These are phyloP conservation scores for Onthophagus taurus DNA, from an alignment of 1,140 invertebrate genomes.

Conservation along the genomic window DNA sequence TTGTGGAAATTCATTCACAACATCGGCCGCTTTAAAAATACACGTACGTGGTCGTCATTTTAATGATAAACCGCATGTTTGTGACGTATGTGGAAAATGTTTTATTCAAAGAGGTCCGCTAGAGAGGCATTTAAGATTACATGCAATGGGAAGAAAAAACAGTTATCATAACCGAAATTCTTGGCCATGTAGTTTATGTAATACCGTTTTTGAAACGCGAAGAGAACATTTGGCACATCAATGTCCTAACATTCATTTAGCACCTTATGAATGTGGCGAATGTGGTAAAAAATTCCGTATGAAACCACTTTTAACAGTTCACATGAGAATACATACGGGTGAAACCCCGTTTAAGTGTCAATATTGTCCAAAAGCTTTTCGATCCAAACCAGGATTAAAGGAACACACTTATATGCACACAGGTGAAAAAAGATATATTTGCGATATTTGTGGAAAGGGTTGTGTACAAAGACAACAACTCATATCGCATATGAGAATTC, in stretches of 20 bases:
- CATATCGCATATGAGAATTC: slow-evolving; percentile 36
- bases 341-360: slow-evolving; percentile 66
- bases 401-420: no score
- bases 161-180: slow-evolving; percentile 33
- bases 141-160: no score
- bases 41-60: slow-evolving; percentile 64
- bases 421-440: no score
- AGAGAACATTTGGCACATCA: no score
- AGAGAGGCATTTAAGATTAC: no score
- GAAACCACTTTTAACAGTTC: slow-evolving; percentile 32
- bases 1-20: slow-evolving; percentile 53
- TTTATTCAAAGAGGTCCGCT: no score
- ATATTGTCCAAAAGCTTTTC: no score
- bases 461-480: no score
- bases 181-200: no score
- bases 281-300: slow-evolving; percentile 24
- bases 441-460: no score
- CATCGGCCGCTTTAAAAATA: slow-evolving; percentile 67
- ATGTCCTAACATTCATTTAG: no score
- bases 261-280: slow-evolving; percentile 19
- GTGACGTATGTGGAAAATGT: slow-evolving; percentile 41
- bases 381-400: no score
- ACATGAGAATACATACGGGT: slow-evolving; percentile 61
- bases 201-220: slow-evolving; percentile 7
- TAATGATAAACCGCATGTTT: slow-evolving; percentile 42